Conservation (phyloP, 2,888 invertebrate species). For the Cheilosia grossa region DNA sequence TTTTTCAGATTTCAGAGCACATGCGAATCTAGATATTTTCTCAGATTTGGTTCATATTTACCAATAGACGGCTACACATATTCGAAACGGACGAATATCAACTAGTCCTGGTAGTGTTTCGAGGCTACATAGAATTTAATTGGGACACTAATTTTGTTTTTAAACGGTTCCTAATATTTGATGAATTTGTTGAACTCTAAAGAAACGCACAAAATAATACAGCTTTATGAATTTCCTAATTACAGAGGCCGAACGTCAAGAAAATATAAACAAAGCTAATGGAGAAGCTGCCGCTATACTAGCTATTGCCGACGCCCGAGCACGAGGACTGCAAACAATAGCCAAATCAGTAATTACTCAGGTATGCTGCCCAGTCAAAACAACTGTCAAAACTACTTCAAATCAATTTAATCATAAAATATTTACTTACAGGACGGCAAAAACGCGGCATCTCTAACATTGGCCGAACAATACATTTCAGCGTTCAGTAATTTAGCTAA, state of each 20-base stretch:
- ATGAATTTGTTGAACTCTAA: neutral
- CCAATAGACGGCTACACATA: too few species aligned
- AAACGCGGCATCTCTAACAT: constrained; percentile 94
- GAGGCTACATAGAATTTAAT: too few species aligned
- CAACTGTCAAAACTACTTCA: neutral
- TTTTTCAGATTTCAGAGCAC: too few species aligned
- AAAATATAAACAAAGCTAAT: constrained; percentile 96
- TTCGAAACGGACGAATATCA: too few species aligned
- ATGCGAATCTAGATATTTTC: too few species aligned
- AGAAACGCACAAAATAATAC: neutral
- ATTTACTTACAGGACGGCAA: constrained; percentile 87
- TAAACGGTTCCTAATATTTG: too few species aligned
- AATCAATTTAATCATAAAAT: neutral
- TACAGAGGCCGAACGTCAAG: constrained; percentile 95
- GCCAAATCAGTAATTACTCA: constrained; percentile 85
- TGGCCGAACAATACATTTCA: constrained; percentile 97
- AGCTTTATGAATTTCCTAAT: neutral
- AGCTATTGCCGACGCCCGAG: constrained; percentile 95
- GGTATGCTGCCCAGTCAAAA: constrained; percentile 27
- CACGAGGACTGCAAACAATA: constrained; percentile 91
- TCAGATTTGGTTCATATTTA: too few species aligned
- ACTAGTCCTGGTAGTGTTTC: too few species aligned
- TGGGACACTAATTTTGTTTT: too few species aligned
- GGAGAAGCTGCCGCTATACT: constrained; percentile 96
- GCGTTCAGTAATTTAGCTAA: constrained; percentile 97